Evolutionary conservation across 37 sponge, comb jelly and placozoan genomes (phyloP), one percentile per base, ranked within the genome.

Genomic region (Halisarca cf. caerulea): DNA sequence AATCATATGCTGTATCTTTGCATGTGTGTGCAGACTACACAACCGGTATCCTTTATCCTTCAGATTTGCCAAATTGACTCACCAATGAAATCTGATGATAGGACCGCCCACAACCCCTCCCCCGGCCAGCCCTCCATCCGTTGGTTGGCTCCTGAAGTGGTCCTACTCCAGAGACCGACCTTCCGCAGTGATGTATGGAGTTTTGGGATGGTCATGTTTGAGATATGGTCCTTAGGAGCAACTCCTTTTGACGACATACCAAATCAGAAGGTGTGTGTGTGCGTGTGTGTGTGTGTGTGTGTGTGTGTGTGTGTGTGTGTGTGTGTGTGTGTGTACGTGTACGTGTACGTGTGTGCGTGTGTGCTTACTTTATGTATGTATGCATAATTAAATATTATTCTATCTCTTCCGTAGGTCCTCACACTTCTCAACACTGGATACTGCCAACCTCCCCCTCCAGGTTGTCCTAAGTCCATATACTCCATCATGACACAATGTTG

Each of bases 201-300:
- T 44, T 74, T 36, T 41, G 77, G 77, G 45, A 74, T 74, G 77
- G 77, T 74, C 25, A n/a, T 74, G 77, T 74, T 44, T 74, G 77
- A 74, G 25, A 74, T 74, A 44, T 74, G 77, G 77, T 74, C 77
- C n/a, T 44, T 74, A 39, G 77, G 77, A 40, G 0, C 36, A 42
- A 74, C 17, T 21, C 77, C 77, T 6, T 74, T 74, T 74, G 77
- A 74, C 17, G 77, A 74, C 24, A 74, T 74, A 36, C 77, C 77
- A 20, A 41, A 74, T 74, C 77, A 74, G 36, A 74, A 74, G 45
- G 77, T 74, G 36, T 1, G 1, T 7, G 15, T 28, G 51, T 14
- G 11, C 6, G 11, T 47, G 6, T 14, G 11, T 11, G 51, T 47
- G 51, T n/a, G n/a, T n/a, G n/a, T n/a, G n/a, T n/a, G n/a, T n/a